Base-by-base conservation (phyloP, 2,797 vertebrate genomes). In the Tapirus indicus region DNA sequence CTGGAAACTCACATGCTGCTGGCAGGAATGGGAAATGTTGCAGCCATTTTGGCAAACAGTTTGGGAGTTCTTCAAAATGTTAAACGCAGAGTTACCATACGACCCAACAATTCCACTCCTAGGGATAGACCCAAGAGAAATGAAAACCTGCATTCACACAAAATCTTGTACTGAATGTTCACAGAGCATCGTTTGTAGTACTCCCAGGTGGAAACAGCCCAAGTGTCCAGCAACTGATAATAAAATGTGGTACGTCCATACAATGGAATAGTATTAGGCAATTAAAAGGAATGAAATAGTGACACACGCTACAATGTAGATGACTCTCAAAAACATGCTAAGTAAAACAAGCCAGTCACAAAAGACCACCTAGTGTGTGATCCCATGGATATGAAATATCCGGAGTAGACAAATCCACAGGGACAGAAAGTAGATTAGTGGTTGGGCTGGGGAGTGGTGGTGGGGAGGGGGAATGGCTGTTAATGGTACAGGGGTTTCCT, bases 141-240 rank as follows among this genome's bases (percentile, higher is more conserved):
- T 2, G 54, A 27, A 72, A 29, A 14, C 12, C 1, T 0, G 0
- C 6, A 21, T 47, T 5, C 32, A 4, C 4, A 0, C 25, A 25
- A 47, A 56, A 25, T 20, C 23, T 0, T 16, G 4, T 13, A 0
- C 0, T 6, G n/a, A 58, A 11, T 4, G 1, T 32, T 49, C 29
- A 5, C 0, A 1, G 77, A 35, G 62, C 2, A 0, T 3, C 4
- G 0, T 1, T 23, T 7, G 5, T 3, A 1, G 5, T 1, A 27
- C 3, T 41, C 35, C 60, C 18, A 20, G 9, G 9, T 1, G 11
- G 54, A 35, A 62, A 25, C 4, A 18, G 2, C 13, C 20, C 29
- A 18, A 7, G 23, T 7, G 54, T 8, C 56, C 29, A 3, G 7
- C 1, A 0, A 1, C 88, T 12, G 49, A 16, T 7, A 2, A 17